Conservation (phyloP, 2,888 invertebrate genomes). For the Miltochrista miniata region DNA sequence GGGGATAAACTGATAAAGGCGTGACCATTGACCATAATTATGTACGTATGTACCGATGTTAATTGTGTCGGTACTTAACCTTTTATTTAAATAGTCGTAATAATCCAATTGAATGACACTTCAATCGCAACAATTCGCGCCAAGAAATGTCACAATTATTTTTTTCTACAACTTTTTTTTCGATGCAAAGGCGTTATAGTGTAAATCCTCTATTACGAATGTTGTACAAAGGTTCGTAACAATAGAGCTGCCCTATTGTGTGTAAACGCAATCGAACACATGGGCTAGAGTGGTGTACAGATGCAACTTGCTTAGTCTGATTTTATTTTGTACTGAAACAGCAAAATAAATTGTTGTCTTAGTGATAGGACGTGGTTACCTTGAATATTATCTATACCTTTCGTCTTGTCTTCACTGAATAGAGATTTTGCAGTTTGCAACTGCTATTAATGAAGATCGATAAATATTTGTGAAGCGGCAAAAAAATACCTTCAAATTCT, state of each 20-base stretch:
- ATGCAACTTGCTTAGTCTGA: conserved; percentile 36
- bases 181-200: conserved; percentile 58
- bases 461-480: too few relatives aligned
- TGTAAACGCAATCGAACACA: conserved; percentile 52
- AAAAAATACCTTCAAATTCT: too few relatives aligned
- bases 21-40: too few relatives aligned
- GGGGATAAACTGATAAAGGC: too few relatives aligned
- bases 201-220: conserved; percentile 71
- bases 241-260: conserved; percentile 61
- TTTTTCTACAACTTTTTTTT: conserved; percentile 17
- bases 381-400: too few relatives aligned
- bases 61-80: too few relatives aligned
- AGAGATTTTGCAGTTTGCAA: too few relatives aligned
- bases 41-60: too few relatives aligned
- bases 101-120: background rate
- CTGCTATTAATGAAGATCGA: too few relatives aligned
- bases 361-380: too few relatives aligned
- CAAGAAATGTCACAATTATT: conserved; percentile 13
- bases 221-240: conserved; percentile 39
- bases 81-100: too few relatives aligned
- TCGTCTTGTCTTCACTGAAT: too few relatives aligned
- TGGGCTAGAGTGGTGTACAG: conserved; percentile 24
- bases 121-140: background rate
- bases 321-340: background rate
- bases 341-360: background rate